These are phyloP conservation scores for Rhinatrema bivittatum DNA, from an alignment of 2,797 vertebrate genomes.

Conservation along the genomic window DNA sequence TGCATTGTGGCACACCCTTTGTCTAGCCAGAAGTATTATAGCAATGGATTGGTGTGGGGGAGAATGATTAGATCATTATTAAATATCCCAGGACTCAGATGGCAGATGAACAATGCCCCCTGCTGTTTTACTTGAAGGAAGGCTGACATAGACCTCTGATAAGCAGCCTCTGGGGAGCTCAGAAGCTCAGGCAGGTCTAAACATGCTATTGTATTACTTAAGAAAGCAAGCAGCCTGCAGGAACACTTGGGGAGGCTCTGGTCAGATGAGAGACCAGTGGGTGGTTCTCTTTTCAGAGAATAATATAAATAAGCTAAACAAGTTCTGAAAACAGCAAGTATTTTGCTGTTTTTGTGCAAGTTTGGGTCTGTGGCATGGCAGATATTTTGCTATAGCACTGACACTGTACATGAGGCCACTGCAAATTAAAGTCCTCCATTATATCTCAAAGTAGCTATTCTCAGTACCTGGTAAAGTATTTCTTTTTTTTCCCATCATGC, in stretches of 20 bases:
- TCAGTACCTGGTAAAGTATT: too few relatives aligned
- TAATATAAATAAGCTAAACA: too few relatives aligned
- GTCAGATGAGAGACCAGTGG: background rate
- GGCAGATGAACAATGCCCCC: background rate
- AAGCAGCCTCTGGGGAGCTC: background rate
- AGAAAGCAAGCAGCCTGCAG: background rate
- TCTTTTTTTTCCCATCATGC: too few relatives aligned
- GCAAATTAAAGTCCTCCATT: too few relatives aligned
- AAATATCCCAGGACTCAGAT: background rate
- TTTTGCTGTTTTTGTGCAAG: too few relatives aligned
- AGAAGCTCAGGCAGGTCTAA: background rate
- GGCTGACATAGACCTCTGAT: rapidly evolving
- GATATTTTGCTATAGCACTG: too few relatives aligned
- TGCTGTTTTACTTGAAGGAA: rapidly evolving
- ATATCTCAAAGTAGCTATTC: too few relatives aligned
- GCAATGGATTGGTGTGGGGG: background rate
- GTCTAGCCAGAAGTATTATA: background rate
- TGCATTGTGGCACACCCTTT: background rate
- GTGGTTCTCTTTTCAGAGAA: background rate
- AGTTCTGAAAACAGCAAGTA: too few relatives aligned
- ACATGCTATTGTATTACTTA: background rate
- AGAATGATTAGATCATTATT: background rate
- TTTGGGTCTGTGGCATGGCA: too few relatives aligned
- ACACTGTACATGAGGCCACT: too few relatives aligned
- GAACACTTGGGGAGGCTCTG: background rate